phyloP scores from a whole-genome alignment of 2,113 vertebrate genomes.

The Eurystomus gularis region DNA sequence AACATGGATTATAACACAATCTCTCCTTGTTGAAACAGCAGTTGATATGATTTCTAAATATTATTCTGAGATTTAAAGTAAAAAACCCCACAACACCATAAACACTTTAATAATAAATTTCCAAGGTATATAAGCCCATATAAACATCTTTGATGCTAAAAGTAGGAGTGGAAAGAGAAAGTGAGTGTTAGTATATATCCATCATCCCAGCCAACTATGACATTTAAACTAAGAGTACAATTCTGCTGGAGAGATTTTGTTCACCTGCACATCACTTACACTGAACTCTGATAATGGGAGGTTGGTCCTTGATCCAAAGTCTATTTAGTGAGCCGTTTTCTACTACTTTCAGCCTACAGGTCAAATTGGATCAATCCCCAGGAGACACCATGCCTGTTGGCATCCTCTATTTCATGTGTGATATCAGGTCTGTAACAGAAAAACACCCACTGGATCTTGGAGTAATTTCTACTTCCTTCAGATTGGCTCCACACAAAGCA shows the following conservation, averaged over 20 bases:
- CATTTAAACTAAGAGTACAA: neutral
- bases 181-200: neutral
- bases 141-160: neutral
- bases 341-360: neutral
- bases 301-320: neutral
- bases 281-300: neutral
- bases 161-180: neutral
- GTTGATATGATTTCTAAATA: neutral
- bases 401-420: neutral
- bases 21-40: neutral
- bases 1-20: neutral
- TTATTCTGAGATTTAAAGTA: neutral
- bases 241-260: neutral
- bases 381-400: neutral
- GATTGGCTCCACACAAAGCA: neutral
- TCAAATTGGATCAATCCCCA: neutral
- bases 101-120: neutral
- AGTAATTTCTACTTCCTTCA: neutral
- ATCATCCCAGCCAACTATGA: neutral
- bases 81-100: neutral
- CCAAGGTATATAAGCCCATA: neutral
- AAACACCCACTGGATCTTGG: neutral
- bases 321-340: neutral
- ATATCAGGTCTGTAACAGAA: neutral
- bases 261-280: neutral